Evolutionary conservation across 2,113 vertebrate genomes (phyloP).

Genomic region (Ardeotis arabs): DNA sequence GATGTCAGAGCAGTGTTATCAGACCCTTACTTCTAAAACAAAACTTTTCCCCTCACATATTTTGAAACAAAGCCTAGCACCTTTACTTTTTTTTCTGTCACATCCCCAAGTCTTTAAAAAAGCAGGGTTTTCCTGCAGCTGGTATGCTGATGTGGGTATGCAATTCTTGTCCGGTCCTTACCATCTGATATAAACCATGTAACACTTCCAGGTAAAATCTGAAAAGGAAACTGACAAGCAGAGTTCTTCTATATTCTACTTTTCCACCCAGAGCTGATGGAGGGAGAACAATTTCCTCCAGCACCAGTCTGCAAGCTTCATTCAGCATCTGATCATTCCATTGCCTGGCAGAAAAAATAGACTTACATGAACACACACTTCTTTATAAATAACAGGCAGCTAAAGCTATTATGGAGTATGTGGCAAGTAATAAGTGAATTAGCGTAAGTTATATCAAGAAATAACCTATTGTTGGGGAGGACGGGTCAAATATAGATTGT

Average conservation of each 20-base stretch:
- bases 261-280: conserved; percentile 78
- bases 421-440: neutral
- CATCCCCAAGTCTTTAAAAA: neutral
- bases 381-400: neutral
- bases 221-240: conserved; percentile 86
- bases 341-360: conserved; percentile 28
- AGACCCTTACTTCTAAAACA: neutral
- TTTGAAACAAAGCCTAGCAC: neutral
- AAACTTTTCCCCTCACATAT: neutral
- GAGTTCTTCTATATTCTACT: conserved; percentile 80
- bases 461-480: neutral
- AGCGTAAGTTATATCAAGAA: neutral
- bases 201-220: conserved; percentile 84
- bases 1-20: neutral
- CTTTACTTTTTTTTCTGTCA: neutral
- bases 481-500: neutral
- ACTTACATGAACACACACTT: neutral
- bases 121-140: neutral
- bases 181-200: conserved; percentile 68
- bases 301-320: conserved; percentile 76
- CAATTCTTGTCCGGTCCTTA: conserved; percentile 3
- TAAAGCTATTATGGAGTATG: neutral
- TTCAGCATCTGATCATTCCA: conserved; percentile 82
- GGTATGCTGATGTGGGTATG: neutral
- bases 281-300: conserved; percentile 79